Conservation (phyloP, 2,113 vertebrate species). For the Pitta sordida region DNA sequence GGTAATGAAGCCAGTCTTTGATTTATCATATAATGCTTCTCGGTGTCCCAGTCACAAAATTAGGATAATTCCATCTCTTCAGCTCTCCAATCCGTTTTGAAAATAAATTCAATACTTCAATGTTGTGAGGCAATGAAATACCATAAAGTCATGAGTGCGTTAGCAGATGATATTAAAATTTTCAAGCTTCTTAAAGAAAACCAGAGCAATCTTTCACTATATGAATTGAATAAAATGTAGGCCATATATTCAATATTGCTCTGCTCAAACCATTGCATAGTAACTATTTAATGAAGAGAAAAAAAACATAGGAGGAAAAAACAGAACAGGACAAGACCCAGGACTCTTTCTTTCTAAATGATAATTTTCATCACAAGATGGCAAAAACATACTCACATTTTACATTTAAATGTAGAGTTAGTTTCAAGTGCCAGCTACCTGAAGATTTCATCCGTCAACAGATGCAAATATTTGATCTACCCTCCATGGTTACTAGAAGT, state of each 20-base stretch:
- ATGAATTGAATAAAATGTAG: not conserved
- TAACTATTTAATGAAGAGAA: not conserved
- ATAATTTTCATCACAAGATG: not conserved
- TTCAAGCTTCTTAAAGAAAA: not conserved
- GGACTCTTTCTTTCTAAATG: not conserved
- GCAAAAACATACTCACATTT: not conserved
- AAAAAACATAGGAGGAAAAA: not conserved
- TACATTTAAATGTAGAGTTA: not conserved
- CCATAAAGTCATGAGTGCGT: not conserved
- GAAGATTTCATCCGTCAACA: not conserved
- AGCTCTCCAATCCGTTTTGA: not conserved
- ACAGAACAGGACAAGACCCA: not conserved
- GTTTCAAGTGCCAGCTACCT: not conserved
- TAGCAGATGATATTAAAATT: not conserved
- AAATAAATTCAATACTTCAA: not conserved
- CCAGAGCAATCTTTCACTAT: not conserved
- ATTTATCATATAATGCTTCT: not conserved
- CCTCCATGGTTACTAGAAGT: not conserved
- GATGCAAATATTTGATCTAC: not conserved
- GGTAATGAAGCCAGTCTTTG: not conserved
- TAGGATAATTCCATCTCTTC: not conserved
- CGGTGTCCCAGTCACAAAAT: not conserved
- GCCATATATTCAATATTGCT: not conserved
- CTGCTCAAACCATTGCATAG: not conserved
- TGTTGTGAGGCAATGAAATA: not conserved